These are phyloP conservation scores for Antechinus flavipes DNA, from an alignment of 2,113 vertebrate genomes.

Conservation along the genomic window DNA sequence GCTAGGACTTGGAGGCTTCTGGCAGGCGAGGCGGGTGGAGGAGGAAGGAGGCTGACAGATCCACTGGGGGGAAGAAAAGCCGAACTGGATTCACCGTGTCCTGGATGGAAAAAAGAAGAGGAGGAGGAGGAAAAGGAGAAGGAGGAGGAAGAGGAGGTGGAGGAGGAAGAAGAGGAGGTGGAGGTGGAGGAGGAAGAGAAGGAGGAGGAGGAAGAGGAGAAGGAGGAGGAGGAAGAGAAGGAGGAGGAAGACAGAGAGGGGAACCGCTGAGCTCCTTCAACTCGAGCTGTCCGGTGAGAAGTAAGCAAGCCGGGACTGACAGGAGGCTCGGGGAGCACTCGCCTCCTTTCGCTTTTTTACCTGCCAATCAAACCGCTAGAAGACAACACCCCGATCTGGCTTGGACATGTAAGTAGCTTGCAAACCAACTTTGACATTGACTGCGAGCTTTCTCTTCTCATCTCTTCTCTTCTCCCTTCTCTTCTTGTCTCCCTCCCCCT, in stretches of 20 bases:
- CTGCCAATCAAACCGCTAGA: slow-evolving; percentile 90
- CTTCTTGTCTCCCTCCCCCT: neutral
- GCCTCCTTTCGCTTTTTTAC: slow-evolving; percentile 84
- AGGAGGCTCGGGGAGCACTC: slow-evolving; percentile 79
- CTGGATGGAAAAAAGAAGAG: slow-evolving; percentile 76
- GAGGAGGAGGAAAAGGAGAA: slow-evolving; percentile 92
- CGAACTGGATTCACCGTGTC: slow-evolving; percentile 86
- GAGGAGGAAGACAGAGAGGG: slow-evolving; percentile 63
- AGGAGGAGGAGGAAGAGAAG: slow-evolving; percentile 89
- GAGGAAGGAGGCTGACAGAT: slow-evolving; percentile 73
- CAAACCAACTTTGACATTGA: slow-evolving; percentile 88
- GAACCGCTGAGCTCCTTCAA: slow-evolving; percentile 78
- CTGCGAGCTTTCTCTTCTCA: slow-evolving; percentile 70
- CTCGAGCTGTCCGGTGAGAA: slow-evolving; percentile 82
- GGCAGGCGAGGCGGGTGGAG: slow-evolving; percentile 81
- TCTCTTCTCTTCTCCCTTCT: neutral
- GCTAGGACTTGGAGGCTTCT: slow-evolving; percentile 88
- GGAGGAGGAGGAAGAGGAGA: slow-evolving; percentile 89
- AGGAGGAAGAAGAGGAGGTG: slow-evolving; percentile 58
- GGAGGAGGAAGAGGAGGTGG: slow-evolving; percentile 81
- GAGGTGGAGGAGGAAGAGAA: slow-evolving; percentile 83
- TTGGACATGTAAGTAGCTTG: slow-evolving; percentile 92
- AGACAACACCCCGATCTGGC: slow-evolving; percentile 89
- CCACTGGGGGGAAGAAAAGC: slow-evolving; percentile 83
- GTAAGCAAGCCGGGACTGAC: slow-evolving; percentile 80